Evolutionary conservation across 1,140 invertebrate genomes (phyloP).

Genomic region (Stegodyphus dumicola): DNA sequence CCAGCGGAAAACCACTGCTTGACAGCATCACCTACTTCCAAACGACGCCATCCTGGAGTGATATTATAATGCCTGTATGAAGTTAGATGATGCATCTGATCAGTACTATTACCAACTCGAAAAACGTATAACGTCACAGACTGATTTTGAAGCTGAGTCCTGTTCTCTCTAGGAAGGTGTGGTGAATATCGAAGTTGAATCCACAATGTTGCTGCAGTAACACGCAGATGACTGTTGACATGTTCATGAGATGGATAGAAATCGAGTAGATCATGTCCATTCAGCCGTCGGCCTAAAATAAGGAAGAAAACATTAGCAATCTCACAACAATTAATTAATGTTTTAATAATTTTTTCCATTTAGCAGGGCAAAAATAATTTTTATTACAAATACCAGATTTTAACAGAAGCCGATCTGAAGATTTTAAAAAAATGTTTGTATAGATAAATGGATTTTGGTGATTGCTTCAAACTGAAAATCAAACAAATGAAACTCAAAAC

Average conservation of each 20-base stretch:
- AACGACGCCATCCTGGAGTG: slow-evolving; percentile 84
- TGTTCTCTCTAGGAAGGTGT: slow-evolving; percentile 50
- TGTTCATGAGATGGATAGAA: slow-evolving; percentile 76
- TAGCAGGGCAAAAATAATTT: too few species aligned
- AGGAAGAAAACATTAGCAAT: not conserved
- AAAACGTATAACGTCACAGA: slow-evolving; percentile 78
- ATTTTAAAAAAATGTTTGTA: too few species aligned
- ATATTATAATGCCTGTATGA: slow-evolving; percentile 77
- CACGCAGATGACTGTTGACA: slow-evolving; percentile 69
- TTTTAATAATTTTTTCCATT: too few species aligned
- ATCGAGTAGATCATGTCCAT: slow-evolving; percentile 85
- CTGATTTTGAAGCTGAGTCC: slow-evolving; percentile 65
- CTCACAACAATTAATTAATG: not conserved
- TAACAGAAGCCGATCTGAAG: too few species aligned
- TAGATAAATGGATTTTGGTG: too few species aligned
- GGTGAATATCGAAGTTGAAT: slow-evolving; percentile 75
- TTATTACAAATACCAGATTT: too few species aligned
- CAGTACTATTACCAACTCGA: slow-evolving; percentile 68
- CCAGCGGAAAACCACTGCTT: slow-evolving; percentile 69
- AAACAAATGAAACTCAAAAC: too few species aligned
- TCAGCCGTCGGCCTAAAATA: slow-evolving; percentile 78
- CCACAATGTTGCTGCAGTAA: slow-evolving; percentile 81
- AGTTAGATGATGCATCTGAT: slow-evolving; percentile 67
- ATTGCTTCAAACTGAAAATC: too few species aligned
- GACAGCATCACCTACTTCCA: slow-evolving; percentile 82